Evolutionary conservation across 92 coral and sea anemone genomes (phyloP).

Genomic region (Pocillopora grandis): DNA sequence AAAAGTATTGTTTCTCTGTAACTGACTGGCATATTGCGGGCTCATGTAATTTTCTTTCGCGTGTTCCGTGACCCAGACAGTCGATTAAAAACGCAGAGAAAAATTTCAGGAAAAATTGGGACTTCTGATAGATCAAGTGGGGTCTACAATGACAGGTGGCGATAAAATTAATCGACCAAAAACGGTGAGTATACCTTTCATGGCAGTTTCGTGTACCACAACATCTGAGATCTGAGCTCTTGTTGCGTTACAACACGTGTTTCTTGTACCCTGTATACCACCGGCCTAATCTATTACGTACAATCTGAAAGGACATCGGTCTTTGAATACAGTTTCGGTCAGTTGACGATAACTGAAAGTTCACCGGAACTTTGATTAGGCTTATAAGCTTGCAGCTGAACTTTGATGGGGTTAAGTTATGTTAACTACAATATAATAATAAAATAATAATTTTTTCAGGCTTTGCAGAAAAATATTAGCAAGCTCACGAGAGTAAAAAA

Average conservation of each 20-base stretch:
- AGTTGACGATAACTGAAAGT: too few relatives aligned
- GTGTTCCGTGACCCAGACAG: neutral
- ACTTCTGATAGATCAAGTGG: neutral
- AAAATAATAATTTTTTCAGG: constrained; percentile 30
- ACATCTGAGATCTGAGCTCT: neutral
- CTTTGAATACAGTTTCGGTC: too few relatives aligned
- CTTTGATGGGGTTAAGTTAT: neutral
- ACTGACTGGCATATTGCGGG: constrained; percentile 22
- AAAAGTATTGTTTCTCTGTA: neutral
- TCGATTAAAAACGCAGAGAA: too few relatives aligned
- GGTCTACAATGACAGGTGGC: constrained; percentile 69
- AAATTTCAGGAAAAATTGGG: neutral
- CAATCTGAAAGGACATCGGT: too few relatives aligned
- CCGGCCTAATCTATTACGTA: too few relatives aligned
- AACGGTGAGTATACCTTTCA: constrained; percentile 49
- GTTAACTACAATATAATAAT: neutral
- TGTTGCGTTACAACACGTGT: neutral
- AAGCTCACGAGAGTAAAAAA: constrained; percentile 67
- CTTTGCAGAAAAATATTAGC: constrained; percentile 66
- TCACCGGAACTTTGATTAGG: too few relatives aligned
- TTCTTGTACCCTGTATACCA: too few relatives aligned
- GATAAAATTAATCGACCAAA: constrained; percentile 77
- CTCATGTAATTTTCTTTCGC: neutral
- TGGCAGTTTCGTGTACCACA: neutral
- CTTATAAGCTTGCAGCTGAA: neutral